Evolutionary conservation across 2,113 vertebrate genomes (phyloP).

Genomic region (Atlantisia rogersi): DNA sequence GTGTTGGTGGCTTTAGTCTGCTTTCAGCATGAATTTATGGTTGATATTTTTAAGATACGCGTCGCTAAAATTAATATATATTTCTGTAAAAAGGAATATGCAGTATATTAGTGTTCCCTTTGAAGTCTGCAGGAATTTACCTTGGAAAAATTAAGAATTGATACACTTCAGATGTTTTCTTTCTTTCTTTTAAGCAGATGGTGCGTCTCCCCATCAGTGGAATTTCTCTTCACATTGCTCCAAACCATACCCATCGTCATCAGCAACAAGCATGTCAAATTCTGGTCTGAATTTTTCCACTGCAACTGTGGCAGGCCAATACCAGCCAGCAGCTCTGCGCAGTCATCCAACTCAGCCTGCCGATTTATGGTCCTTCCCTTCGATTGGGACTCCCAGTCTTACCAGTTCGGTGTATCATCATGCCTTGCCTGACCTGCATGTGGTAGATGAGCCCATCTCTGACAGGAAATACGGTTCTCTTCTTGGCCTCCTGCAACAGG

Average conservation of each 20-base stretch:
- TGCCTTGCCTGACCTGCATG: constrained; percentile 38
- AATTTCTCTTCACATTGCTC: constrained; percentile 72
- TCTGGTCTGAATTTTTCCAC: constrained; percentile 1
- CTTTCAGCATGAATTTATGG: background rate
- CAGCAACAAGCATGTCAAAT: constrained; percentile 5
- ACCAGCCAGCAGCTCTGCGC: constrained; percentile 39
- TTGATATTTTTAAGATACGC: background rate
- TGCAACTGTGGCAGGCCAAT: constrained; percentile 23
- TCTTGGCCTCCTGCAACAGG: constrained; percentile 84
- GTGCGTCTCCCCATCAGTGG: constrained; percentile 69
- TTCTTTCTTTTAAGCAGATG: constrained; percentile 59
- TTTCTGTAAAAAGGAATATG: background rate
- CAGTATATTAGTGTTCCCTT: background rate
- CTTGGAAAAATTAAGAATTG: background rate
- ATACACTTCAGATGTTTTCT: background rate
- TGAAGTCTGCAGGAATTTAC: background rate
- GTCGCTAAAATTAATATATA: background rate
- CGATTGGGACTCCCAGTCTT: background rate
- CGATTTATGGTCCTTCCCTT: constrained; percentile 72
- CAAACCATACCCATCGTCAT: constrained; percentile 51
- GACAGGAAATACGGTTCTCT: constrained; percentile 83
- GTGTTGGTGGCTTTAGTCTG: background rate
- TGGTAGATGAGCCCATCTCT: constrained; percentile 8
- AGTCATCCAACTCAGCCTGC: constrained; percentile 21
- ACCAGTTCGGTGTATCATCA: constrained; percentile 25